Percentiles rank a stretch among this genome's conserved stretches.
Evolutionary conservation across 2,113 vertebrate genomes (phyloP).

Genomic region (Nannobrachium achirus): DNA sequence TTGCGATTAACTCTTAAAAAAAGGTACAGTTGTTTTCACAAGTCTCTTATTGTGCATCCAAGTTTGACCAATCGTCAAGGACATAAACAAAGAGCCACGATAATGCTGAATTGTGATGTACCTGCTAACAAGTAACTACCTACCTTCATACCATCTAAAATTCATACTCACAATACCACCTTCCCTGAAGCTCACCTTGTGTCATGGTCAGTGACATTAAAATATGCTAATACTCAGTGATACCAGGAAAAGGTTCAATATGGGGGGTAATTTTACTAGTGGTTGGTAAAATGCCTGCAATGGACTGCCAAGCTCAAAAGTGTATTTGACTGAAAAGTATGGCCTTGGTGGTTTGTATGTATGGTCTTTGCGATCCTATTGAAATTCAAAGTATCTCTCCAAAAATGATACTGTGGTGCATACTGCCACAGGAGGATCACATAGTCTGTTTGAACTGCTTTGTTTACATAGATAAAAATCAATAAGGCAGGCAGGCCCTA

Average conservation of each 20-base stretch:
- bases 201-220: background rate
- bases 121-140: no score
- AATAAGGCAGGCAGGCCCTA: no score
- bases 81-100: no score
- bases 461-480: conserved; percentile 62
- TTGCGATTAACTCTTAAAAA: no score
- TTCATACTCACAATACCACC: background rate
- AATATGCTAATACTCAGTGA: background rate
- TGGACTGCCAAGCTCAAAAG: conserved; percentile 10
- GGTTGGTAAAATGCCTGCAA: background rate
- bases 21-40: no score
- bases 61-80: no score
- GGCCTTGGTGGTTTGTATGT: conserved; percentile 55
- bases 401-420: conserved; percentile 30
- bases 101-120: no score
- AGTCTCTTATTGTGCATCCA: no score
- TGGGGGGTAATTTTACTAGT: background rate
- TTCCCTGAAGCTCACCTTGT: background rate
- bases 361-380: conserved; percentile 30
- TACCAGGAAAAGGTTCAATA: background rate
- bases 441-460: conserved; percentile 53
- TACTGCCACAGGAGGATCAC: conserved; percentile 23
- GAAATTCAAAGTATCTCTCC: conserved; percentile 50
- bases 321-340: conserved; percentile 25
- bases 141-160: no score